Evolutionary conservation across 2,888 invertebrate genomes (phyloP), one percentile per base, ranked within the genome.

Genomic region (Ophion ellenae): DNA sequence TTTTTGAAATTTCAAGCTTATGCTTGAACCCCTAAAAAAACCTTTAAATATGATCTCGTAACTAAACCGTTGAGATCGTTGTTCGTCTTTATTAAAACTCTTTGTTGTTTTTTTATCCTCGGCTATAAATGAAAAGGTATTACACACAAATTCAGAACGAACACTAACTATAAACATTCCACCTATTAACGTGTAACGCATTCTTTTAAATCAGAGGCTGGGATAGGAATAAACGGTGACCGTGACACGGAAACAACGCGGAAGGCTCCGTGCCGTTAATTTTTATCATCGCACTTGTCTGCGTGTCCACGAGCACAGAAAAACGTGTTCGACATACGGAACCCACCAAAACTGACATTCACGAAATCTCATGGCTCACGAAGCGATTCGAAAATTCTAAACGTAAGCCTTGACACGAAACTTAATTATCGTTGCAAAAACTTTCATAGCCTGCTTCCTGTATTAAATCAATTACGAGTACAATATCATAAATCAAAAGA

Each of bases 221-320:
- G 57, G 5, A 76, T 61, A 77, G 61, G 47, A 77, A 81, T 86
- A 67, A 81, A 59, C 73, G 73, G 73, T 70, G 82, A 74, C 83
- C 87, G 81, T 88, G 87, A 87, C 88, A 84, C 78, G 88, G 81
- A 79, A 75, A 84, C 70, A 84, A 86, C 87, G 83, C 75, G 71
- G 81, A 81, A 85, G 85, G 24, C 71, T 79, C 67, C 10, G 53
- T 75, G 20, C 78, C 71, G 81, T 86, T 84, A 79, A 85, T 86
- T 85, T 86, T 81, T 84, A 86, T 69, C 59, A 77, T 73, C 76
- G 40, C 40, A 40, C 73, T 73, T 67, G 81, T 73, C 76, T 73
- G 63, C 61, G 66, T 40, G 57, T 24, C 45, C 59, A 67, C 64
- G n/a, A 53, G 61, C 63, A 57, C 36, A 45, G n/a, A 69, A 7